Evolutionary conservation across 2,888 invertebrate species (phyloP), one percentile per base, ranked within the genome.

Genomic region (Congeria kusceri): DNA sequence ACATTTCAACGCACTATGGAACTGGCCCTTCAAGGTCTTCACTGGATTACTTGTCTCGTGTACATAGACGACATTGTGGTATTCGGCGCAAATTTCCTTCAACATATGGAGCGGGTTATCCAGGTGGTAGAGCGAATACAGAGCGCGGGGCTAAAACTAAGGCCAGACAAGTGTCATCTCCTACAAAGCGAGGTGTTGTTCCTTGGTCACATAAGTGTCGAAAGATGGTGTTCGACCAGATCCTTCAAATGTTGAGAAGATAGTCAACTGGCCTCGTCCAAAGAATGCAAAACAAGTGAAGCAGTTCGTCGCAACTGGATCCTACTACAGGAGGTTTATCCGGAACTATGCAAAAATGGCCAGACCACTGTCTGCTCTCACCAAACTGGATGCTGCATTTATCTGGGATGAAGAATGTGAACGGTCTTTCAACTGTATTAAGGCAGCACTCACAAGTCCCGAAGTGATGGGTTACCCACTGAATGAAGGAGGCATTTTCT

Each of bases 61-160:
- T 74, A 67, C 46, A 67, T 74, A 25, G 65, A 74, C 57, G 74
- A 74, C 44, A 61, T 74, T 9, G 56, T 66, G 4, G 67, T 74
- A 15, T 67, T 53, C 56, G 66, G 44, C 5, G 1, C 3, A 13
- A 28, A 61, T 23, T 62, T 67, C 23, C 61, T 59, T 5, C 49
- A 74, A 28, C 74, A 74, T 49, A 39, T 74, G 2, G 4, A 9
- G 7, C 59, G 61, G 18, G 39, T 74, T 13, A 28, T 56, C 13
- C 32, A 74, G 44, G 74, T 74, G 9, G 39, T 67, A 7, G 2
- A 18, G 3, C 25, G 74, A 1, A 32, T 74, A 11, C 7, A 20
- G 20, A 18, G 13, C 1, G 66, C 74, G 18, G 61, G 74, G 25
- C 63, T 74, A 39, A 67, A 74, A 39, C 25, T 74, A 18, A 47